These are phyloP conservation scores for Ptychoptera albimana DNA, from an alignment of 2,888 invertebrate species.

Conservation along the genomic window DNA sequence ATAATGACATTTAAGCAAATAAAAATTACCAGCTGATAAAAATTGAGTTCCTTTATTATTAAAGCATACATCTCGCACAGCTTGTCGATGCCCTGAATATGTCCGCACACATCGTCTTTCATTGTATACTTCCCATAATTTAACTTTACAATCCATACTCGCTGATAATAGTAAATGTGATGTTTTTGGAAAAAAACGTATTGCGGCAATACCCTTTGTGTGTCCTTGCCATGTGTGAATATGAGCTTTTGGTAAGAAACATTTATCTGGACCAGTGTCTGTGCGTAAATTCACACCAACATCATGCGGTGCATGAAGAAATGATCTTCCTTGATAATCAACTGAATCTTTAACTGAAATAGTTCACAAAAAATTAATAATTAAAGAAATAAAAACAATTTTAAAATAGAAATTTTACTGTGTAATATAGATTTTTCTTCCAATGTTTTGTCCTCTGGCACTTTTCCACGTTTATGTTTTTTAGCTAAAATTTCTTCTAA, in stretches of 20 bases:
- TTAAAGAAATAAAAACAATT: neutral
- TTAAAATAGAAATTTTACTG: slow-evolving; percentile 42
- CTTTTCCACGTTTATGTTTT: slow-evolving; percentile 67
- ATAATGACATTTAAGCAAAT: slow-evolving; percentile 13
- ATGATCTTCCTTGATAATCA: slow-evolving; percentile 95
- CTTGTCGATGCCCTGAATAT: slow-evolving; percentile 92
- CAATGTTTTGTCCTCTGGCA: slow-evolving; percentile 80
- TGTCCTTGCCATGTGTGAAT: slow-evolving; percentile 96
- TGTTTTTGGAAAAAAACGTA: slow-evolving; percentile 86
- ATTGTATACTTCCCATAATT: slow-evolving; percentile 98
- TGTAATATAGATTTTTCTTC: slow-evolving; percentile 93
- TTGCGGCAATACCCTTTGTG: slow-evolving; percentile 87
- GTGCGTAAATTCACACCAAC: slow-evolving; percentile 78
- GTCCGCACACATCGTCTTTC: slow-evolving; percentile 84
- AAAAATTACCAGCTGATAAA: slow-evolving; percentile 66
- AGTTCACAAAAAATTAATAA: slow-evolving; percentile 6
- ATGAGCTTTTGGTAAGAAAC: slow-evolving; percentile 90
- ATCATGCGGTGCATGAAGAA: slow-evolving; percentile 83
- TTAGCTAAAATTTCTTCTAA: slow-evolving; percentile 89
- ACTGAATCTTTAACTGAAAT: slow-evolving; percentile 72
- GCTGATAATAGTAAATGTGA: slow-evolving; percentile 91
- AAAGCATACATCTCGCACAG: slow-evolving; percentile 90
- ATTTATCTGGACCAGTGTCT: slow-evolving; percentile 79
- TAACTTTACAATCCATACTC: slow-evolving; percentile 93
- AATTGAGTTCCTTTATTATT: slow-evolving; percentile 88